Evolutionary conservation across 1,140 invertebrate species (phyloP).

Genomic region (Tetramorium simillimum): DNA sequence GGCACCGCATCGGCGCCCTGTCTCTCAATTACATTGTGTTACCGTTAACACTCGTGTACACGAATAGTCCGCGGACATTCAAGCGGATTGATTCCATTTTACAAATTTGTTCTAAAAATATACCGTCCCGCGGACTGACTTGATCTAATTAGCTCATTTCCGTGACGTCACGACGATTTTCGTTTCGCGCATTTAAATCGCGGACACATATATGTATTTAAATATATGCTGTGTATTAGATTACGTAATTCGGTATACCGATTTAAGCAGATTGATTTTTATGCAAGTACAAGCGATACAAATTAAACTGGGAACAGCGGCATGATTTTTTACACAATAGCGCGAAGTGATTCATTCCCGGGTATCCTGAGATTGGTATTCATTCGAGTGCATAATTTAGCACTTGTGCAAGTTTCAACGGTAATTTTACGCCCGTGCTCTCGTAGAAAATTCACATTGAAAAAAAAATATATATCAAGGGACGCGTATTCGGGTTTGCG

Average conservation of each 20-base stretch:
- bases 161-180: background rate
- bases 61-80: background rate
- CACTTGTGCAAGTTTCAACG: background rate
- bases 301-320: background rate
- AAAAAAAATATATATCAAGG: background rate
- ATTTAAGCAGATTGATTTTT: constrained; percentile 20
- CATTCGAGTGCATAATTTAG: background rate
- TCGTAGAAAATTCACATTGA: background rate
- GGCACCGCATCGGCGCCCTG: background rate
- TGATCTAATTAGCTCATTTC: background rate
- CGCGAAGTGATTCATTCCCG: background rate
- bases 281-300: background rate
- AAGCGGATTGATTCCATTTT: background rate
- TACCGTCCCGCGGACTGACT: background rate
- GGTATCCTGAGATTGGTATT: background rate
- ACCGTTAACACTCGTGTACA: background rate
- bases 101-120: constrained; percentile 28
- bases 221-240: no score
- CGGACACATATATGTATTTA: no score
- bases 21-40: constrained; percentile 8
- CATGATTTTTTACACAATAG: constrained; percentile 10
- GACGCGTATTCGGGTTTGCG: background rate
- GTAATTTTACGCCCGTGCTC: background rate
- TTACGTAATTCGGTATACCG: background rate
- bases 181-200: background rate